Conservation (phyloP, 2,797 vertebrate species). For the Sebastolobus alascanus region DNA sequence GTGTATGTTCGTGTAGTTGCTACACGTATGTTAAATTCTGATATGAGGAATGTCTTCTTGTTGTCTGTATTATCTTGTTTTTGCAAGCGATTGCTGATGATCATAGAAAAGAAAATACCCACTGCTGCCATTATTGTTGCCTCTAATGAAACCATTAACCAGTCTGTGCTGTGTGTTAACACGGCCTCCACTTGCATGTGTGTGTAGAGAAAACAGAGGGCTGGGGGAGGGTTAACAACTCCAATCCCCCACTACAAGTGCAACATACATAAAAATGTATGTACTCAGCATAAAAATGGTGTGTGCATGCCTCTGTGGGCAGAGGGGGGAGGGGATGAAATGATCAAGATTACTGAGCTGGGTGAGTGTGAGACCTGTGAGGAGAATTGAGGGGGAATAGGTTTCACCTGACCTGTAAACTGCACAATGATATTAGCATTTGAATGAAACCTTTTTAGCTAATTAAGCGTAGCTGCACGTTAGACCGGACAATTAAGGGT, state of each 20-base stretch:
- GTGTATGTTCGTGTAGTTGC: background rate
- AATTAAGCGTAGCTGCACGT: slow-evolving; percentile 9
- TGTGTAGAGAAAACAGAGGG: slow-evolving; percentile 12
- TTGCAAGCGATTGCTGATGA: background rate
- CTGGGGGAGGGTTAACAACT: slow-evolving; percentile 48
- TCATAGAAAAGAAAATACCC: background rate
- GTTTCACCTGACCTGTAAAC: slow-evolving; percentile 29
- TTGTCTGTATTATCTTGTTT: background rate
- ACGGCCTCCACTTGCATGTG: slow-evolving; percentile 36
- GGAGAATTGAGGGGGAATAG: background rate
- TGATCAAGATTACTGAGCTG: slow-evolving; percentile 38
- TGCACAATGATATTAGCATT: background rate
- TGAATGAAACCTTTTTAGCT: background rate
- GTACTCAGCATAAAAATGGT: slow-evolving; percentile 71
- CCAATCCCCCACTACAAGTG: slow-evolving; percentile 43
- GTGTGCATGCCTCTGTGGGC: slow-evolving; percentile 45
- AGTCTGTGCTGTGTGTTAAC: slow-evolving; percentile 36
- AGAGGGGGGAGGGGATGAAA: slow-evolving; percentile 49
- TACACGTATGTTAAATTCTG: background rate
- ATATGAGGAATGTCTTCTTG: background rate
- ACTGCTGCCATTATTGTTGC: slow-evolving; percentile 23
- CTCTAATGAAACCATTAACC: slow-evolving; percentile 27
- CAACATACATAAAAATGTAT: slow-evolving; percentile 64
- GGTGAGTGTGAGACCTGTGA: slow-evolving; percentile 7
- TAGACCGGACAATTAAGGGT: background rate